A percentile compares a stretch with the other conserved stretches of the same genome.
Evolutionary conservation across 2,797 vertebrate genomes (phyloP).

Genomic region (Rhynchonycteris naso): DNA sequence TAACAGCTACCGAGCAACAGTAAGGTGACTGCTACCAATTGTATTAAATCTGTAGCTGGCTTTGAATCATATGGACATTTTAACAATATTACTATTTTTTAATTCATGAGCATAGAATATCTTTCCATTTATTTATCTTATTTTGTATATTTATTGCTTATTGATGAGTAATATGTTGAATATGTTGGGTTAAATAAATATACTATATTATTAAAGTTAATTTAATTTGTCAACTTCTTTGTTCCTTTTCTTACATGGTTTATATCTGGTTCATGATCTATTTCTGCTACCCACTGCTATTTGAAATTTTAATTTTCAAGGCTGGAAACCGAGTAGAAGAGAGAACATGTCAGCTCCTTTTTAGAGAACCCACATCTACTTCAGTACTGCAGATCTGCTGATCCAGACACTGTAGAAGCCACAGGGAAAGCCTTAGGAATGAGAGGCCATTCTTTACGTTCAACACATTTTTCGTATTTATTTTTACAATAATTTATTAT

Average conservation of each 20-base stretch:
- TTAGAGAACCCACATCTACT: background rate
- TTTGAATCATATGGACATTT: background rate
- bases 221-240: background rate
- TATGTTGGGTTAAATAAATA: background rate
- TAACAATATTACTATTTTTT: background rate
- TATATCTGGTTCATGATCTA: background rate
- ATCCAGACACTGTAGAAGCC: background rate
- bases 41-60: background rate
- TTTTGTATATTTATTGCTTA: background rate
- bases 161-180: background rate
- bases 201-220: background rate
- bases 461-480: background rate
- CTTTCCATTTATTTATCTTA: background rate
- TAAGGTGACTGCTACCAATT: background rate
- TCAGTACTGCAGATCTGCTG: background rate
- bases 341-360: background rate
- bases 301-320: constrained; percentile 21
- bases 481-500: background rate
- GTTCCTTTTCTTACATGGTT: background rate
- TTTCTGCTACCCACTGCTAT: background rate
- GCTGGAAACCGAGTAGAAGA: background rate
- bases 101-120: background rate
- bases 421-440: background rate
- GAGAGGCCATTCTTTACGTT: background rate
- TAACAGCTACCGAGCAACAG: background rate